Evolutionary conservation across 2,888 invertebrate genomes (phyloP), one percentile per base, ranked within the genome.

Genomic region (Aporophyla nigra): DNA sequence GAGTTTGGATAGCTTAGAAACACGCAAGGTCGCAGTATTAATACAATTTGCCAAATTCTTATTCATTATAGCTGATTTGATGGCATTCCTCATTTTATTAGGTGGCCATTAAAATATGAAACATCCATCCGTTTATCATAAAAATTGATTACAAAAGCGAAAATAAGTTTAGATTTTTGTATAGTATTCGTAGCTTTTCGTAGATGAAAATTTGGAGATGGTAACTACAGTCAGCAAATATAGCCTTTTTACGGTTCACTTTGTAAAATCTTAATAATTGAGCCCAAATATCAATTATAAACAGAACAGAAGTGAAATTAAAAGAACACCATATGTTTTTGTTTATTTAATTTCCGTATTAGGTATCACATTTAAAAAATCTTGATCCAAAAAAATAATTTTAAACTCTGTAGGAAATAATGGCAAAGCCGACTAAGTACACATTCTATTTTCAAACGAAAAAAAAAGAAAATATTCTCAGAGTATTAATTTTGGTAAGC

Each of bases 401-500:
- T 71, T 54, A 16, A 53, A 54, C 54, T 62, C n/a, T 1, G 49
- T 74, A 67, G 33, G 54, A 78, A 58, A 53, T 61, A 76, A 76
- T 58, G 46, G 16, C 61, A 66, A 87, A 85, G 63, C 69, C 72
- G 76, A 85, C 83, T 78, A 77, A 6, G 46, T 46, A 70, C n/a
- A 76, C 51, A 53, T 78, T 71, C 59, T 70, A 74, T 74, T 76
- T 62, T 61, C 27, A 49, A 54, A 43, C 7, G 24, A 54, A 68
- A 63, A 59, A 63, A 59, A 40, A 78, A 70, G 56, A 51, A 16
- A 63, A 69, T 69, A 27, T 56, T 51, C 19, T 62, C 63, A n/a
- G 16, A 78, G 65, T 74, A 86, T 86, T 79, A n/a, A 78, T 82
- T 81, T 82, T 78, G 61, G 51, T 59, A 59, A 56, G 59, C 33